phyloP scores from a whole-genome alignment of 1,140 invertebrate genomes.

The Eufriesea mexicana region DNA sequence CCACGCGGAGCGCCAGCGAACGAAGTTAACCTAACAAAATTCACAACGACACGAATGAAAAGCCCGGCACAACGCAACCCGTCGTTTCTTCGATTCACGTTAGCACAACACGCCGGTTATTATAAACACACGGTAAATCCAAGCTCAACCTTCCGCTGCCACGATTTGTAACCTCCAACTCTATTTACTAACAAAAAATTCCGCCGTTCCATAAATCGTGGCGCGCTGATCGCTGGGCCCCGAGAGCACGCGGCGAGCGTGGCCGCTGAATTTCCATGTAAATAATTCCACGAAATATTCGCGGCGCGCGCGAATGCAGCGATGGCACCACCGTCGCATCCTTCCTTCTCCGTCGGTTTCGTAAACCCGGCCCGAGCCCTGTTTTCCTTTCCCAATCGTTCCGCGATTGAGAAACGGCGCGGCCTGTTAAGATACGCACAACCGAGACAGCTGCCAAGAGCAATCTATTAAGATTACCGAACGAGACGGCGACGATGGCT shows the following conservation, averaged over 20 bases:
- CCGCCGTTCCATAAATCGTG: background rate
- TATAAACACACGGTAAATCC: conserved; percentile 5
- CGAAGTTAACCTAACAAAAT: too few species aligned
- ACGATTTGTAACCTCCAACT: background rate
- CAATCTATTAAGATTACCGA: background rate
- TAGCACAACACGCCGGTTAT: background rate
- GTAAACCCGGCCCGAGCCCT: background rate
- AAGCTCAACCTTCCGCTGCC: background rate
- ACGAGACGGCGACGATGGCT: background rate
- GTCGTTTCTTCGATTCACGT: background rate
- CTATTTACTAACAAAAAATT: conserved; percentile 10
- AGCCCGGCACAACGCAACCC: too few species aligned
- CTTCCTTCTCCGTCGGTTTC: background rate
- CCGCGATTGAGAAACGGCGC: background rate
- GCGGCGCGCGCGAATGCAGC: background rate
- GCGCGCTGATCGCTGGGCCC: too few species aligned
- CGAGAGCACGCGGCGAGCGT: background rate
- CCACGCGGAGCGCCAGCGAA: too few species aligned
- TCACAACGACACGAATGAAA: background rate
- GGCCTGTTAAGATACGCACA: background rate
- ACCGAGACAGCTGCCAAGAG: background rate
- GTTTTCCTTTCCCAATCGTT: background rate
- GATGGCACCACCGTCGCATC: background rate
- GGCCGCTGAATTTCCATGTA: background rate
- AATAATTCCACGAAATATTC: conserved; percentile 24